Evolutionary conservation across 23 tunicate species (phyloP), one percentile per base, ranked within the genome.

Genomic region (Aplidium turbinatum): DNA sequence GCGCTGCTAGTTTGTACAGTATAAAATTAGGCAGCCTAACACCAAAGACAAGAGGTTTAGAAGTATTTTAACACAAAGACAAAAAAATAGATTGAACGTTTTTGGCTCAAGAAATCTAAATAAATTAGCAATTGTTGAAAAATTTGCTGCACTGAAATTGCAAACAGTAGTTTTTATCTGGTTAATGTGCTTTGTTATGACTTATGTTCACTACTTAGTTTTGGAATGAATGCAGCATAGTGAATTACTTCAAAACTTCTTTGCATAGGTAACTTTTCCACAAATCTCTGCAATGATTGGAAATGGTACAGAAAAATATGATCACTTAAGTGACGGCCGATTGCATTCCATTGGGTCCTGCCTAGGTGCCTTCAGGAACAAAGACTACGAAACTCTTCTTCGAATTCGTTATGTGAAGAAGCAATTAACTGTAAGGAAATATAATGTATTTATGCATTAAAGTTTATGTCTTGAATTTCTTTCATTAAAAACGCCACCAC

Each of bases 211-310:
- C n/a, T n/a, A n/a, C n/a, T n/a, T n/a, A n/a, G n/a, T n/a, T n/a
- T n/a, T n/a, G n/a, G n/a, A n/a, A n/a, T n/a, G n/a, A n/a, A n/a
- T n/a, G n/a, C n/a, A n/a, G n/a, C n/a, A n/a, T n/a, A n/a, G n/a
- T n/a, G 22, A 25, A 3, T 25, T 23, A 18, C 13, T 63, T 3
- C 47, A 33, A 23, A 31, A 23, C 24, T 34, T 23, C 19, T 7
- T 24, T 50, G 11, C 36, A 32, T 47, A 82, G 88, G 58, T 75
- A 13, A 68, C 95, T 4, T 87, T 87, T 62, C 95, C 95, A 20
- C 86, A 83, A 63, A 77, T 87, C 35, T 62, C 82, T 77, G 87
- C 77, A 4, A 87, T 87, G 95, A 36, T 87, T 46, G 86, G 77
- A 6, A 87, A 87, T 52, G 95, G 95, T 6, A 27, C 72, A 2